Conservation (phyloP, 2,797 vertebrate genomes). For the Anolis apletophallus region DNA sequence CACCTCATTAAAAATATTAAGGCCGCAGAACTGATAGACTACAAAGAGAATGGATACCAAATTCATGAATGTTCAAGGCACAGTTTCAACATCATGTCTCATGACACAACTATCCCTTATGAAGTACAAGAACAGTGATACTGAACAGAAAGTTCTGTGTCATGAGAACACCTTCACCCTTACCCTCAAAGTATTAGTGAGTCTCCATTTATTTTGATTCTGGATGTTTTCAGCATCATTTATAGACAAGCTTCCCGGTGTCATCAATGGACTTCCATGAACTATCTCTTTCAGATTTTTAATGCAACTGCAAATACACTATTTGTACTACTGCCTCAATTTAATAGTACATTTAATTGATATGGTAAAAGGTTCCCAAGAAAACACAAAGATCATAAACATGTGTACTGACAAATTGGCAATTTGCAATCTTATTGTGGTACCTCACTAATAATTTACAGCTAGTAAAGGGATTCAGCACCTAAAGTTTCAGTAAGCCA, state of each 20-base stretch:
- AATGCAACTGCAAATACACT: not conserved
- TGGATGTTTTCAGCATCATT: constrained; percentile 43
- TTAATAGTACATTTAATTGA: not conserved
- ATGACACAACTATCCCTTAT: not conserved
- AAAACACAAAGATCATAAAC: not conserved
- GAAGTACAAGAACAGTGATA: constrained; percentile 8
- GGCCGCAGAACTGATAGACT: constrained; percentile 9
- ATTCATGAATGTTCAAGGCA: not conserved
- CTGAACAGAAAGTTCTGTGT: constrained; percentile 3
- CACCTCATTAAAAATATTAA: not conserved
- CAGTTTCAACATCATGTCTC: not conserved
- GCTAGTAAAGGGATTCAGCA: not conserved
- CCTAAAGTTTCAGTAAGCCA: not conserved
- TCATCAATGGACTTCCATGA: constrained; percentile 52
- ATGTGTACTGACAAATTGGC: not conserved
- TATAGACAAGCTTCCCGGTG: constrained; percentile 44
- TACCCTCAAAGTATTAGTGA: not conserved
- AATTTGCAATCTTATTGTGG: not conserved
- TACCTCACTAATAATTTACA: not conserved
- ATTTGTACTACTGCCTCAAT: not conserved
- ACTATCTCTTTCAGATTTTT: constrained; percentile 2
- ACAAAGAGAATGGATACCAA: constrained; percentile 7
- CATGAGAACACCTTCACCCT: constrained; percentile 2
- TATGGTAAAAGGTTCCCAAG: not conserved
- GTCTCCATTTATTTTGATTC: constrained; percentile 43